Conservation (phyloP, 2,888 invertebrate species). For the Brachypalpus laphriformis region DNA sequence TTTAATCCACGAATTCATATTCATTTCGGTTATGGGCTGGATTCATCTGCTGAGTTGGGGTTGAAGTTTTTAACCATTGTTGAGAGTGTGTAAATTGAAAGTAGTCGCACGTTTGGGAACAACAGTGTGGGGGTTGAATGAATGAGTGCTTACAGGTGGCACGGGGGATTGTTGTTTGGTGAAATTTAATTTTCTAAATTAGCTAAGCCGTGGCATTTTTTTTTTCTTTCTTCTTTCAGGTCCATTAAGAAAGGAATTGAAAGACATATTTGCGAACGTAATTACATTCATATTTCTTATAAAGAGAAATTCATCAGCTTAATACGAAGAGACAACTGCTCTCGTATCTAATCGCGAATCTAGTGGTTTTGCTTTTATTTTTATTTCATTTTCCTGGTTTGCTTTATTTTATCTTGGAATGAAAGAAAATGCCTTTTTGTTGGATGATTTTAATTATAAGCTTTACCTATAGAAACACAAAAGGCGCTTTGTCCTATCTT, state of each 20-base stretch:
- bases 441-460: constrained; percentile 63
- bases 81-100: constrained; percentile 68
- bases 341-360: constrained; percentile 33
- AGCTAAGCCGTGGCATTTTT: background rate
- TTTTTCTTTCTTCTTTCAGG: constrained; percentile 3
- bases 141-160: constrained; percentile 46
- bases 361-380: constrained; percentile 25
- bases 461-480: constrained; percentile 37
- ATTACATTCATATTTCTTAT: constrained; percentile 2
- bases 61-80: constrained; percentile 43
- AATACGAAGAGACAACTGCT: constrained; percentile 8
- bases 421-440: constrained; percentile 31
- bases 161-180: constrained; percentile 21
- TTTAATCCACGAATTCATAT: constrained; percentile 72
- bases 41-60: constrained; percentile 5
- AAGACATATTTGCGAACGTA: constrained; percentile 15
- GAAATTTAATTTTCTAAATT: constrained; percentile 71
- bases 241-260: constrained; percentile 20
- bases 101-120: constrained; percentile 64
- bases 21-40: constrained; percentile 55
- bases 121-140: constrained; percentile 20
- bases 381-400: constrained; percentile 2
- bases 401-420: constrained; percentile 22
- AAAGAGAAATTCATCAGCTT: constrained; percentile 21
- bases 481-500: constrained; percentile 8